phyloP scores from a whole-genome alignment of 2,797 vertebrate genomes.

The Ambastaia sidthimunki region DNA sequence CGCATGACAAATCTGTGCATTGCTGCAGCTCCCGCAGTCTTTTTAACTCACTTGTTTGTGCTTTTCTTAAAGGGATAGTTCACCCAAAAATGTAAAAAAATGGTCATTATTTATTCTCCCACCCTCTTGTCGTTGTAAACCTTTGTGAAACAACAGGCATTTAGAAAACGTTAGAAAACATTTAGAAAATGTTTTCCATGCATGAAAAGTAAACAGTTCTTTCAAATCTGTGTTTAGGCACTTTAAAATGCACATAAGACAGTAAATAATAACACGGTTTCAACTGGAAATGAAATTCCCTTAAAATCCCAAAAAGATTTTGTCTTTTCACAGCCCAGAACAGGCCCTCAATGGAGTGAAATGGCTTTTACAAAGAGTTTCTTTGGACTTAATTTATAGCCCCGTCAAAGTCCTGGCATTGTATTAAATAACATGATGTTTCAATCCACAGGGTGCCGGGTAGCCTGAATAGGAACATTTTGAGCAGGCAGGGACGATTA shows the following conservation, averaged over 20 bases:
- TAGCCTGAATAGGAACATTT: slow-evolving; percentile 59
- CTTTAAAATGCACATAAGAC: too few species aligned
- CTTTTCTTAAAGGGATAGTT: slow-evolving; percentile 23
- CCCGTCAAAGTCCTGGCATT: slow-evolving; percentile 45
- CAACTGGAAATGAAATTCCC: background rate
- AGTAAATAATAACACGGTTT: too few species aligned
- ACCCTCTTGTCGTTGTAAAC: too few species aligned
- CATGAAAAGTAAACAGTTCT: too few species aligned
- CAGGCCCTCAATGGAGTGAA: slow-evolving; percentile 20
- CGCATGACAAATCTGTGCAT: slow-evolving; percentile 42
- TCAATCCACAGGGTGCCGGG: slow-evolving; percentile 56
- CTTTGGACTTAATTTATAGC: slow-evolving; percentile 56
- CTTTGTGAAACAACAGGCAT: too few species aligned
- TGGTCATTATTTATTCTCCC: background rate
- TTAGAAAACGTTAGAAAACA: too few species aligned
- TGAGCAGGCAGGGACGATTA: slow-evolving; percentile 51
- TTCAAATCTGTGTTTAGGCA: too few species aligned
- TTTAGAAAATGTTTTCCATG: too few species aligned
- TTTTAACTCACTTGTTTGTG: background rate
- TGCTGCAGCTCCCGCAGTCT: background rate
- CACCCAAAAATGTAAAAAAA: background rate
- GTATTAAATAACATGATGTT: slow-evolving; percentile 65
- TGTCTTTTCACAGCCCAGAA: slow-evolving; percentile 34
- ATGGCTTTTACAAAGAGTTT: slow-evolving; percentile 52
- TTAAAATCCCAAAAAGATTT: background rate